These are phyloP conservation scores for Meliscaeva auricollis DNA, from an alignment of 2,888 invertebrate genomes.

Conservation along the genomic window DNA sequence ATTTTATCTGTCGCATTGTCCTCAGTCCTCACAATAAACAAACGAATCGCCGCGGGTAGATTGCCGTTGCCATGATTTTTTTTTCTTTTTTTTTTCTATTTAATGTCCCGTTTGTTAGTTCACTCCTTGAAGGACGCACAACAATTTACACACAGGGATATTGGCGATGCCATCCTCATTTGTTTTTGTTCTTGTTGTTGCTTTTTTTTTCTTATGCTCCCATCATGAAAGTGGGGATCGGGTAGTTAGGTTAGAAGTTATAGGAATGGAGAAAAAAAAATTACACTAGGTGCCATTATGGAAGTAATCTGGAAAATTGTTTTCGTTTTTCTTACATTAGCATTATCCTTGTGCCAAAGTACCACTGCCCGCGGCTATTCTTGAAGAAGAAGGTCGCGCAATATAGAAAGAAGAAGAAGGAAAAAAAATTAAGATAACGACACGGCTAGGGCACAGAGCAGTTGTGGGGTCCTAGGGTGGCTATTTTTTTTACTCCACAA, in stretches of 20 bases:
- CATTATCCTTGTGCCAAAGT: conserved; percentile 75
- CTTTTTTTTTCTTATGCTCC: neutral
- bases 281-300: conserved; percentile 73
- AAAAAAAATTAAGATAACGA: conserved; percentile 70
- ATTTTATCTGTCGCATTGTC: conserved; percentile 75
- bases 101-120: conserved; percentile 54
- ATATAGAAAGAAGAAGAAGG: conserved; percentile 4
- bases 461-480: conserved; percentile 6
- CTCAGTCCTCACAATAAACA: conserved; percentile 65
- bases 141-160: conserved; percentile 44
- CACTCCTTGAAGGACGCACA: conserved; percentile 65
- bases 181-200: conserved; percentile 31
- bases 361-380: conserved; percentile 67
- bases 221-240: conserved; percentile 8
- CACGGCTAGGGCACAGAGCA: conserved; percentile 3
- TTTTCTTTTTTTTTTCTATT: conserved; percentile 28
- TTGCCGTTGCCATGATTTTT: conserved; percentile 46
- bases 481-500: neutral
- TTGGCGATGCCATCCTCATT: conserved; percentile 61
- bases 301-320: conserved; percentile 75
- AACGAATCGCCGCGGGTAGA: conserved; percentile 69
- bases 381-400: conserved; percentile 41
- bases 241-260: conserved; percentile 14
- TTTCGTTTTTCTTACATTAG: conserved; percentile 74
- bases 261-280: conserved; percentile 38